These are phyloP conservation scores for Aythya baeri DNA, from an alignment of 2,113 vertebrate genomes.

Conservation along the genomic window DNA sequence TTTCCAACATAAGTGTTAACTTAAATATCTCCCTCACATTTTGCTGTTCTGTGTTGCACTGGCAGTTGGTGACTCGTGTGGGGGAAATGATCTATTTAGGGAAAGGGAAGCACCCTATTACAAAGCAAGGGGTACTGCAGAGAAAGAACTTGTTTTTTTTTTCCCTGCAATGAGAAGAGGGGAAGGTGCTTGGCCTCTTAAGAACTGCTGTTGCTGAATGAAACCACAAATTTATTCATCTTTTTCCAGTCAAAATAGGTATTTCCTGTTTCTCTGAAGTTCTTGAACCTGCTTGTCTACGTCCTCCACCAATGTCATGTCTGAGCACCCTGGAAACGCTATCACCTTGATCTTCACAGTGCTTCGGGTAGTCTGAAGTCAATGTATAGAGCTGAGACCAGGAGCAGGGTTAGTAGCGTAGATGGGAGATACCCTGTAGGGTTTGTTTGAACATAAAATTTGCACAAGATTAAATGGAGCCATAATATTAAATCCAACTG, in stretches of 20 bases:
- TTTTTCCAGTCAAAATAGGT: background rate
- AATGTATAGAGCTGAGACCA: background rate
- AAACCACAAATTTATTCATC: background rate
- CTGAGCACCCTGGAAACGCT: background rate
- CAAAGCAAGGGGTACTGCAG: background rate
- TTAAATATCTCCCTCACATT: background rate
- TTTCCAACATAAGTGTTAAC: background rate
- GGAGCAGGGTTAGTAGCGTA: background rate
- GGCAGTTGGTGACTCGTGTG: fast-evolving
- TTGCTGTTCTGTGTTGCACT: background rate
- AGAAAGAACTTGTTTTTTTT: background rate
- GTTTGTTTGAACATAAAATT: background rate
- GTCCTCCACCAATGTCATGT: background rate
- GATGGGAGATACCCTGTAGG: background rate
- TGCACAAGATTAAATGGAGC: conserved; percentile 19
- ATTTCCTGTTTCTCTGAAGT: background rate
- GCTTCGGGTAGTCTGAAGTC: background rate
- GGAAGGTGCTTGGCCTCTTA: background rate
- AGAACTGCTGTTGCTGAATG: background rate
- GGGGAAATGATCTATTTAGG: background rate
- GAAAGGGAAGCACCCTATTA: background rate
- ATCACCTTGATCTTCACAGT: background rate
- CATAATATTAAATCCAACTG: background rate
- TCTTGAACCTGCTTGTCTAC: background rate
- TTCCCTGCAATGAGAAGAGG: background rate